These are phyloP conservation scores for Xanthia icteritia DNA, from an alignment of 2,888 invertebrate genomes.

Conservation along the genomic window DNA sequence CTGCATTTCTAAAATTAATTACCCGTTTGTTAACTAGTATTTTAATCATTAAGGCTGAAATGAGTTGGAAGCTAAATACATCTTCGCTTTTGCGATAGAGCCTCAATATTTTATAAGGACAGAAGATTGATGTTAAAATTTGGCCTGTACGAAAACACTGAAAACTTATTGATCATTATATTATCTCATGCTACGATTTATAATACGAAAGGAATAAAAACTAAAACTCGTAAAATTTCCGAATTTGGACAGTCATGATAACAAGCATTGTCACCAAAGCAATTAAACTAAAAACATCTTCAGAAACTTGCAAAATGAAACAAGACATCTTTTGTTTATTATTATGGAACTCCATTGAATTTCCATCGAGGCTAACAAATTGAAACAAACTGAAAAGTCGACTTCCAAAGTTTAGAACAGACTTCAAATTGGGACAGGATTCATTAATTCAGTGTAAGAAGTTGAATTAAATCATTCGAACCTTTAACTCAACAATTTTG, in stretches of 20 bases:
- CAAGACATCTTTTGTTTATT: constrained; percentile 81
- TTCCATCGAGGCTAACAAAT: constrained; percentile 85
- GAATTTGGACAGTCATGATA: constrained; percentile 53
- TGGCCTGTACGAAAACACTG: background rate
- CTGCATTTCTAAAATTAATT: constrained; percentile 39
- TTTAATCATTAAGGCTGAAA: constrained; percentile 1
- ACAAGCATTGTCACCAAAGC: constrained; percentile 58
- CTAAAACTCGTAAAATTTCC: constrained; percentile 41
- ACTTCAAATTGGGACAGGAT: constrained; percentile 80
- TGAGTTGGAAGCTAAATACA: background rate
- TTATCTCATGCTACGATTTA: background rate
- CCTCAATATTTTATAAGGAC: background rate
- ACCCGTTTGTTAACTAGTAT: constrained; percentile 1
- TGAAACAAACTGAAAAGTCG: constrained; percentile 87
- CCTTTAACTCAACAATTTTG: constrained; percentile 77
- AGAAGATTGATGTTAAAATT: background rate
- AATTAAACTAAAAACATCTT: constrained; percentile 61
- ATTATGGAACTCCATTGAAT: constrained; percentile 78
- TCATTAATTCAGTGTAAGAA: constrained; percentile 86
- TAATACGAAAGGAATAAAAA: constrained; percentile 11
- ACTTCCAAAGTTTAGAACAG: constrained; percentile 79
- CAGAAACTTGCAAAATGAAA: constrained; percentile 67
- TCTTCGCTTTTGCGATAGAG: background rate
- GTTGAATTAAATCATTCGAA: constrained; percentile 85
- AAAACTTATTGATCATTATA: background rate